Conservation (phyloP, 2,797 vertebrate species). For the Liasis olivaceus region DNA sequence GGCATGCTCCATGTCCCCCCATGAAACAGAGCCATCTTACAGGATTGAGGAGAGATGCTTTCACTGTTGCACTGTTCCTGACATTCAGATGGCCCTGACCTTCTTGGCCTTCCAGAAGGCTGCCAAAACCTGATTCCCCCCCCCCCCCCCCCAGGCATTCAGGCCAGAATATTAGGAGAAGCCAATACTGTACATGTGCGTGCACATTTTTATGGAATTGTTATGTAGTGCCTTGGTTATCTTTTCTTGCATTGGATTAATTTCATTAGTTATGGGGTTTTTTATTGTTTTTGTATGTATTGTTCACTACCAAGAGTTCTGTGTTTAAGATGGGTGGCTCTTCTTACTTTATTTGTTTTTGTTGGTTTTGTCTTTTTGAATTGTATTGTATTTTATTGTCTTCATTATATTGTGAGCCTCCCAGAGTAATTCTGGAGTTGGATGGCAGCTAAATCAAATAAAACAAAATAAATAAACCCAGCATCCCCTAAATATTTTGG, state of each 20-base stretch:
- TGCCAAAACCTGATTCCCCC: too few species aligned
- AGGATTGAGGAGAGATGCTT: too few species aligned
- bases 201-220: too few species aligned
- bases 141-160: too few species aligned
- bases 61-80: too few species aligned
- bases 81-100: too few species aligned
- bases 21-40: too few species aligned
- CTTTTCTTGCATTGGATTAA: neutral
- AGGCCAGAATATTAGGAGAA: too few species aligned
- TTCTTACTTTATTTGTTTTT: neutral
- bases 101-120: too few species aligned
- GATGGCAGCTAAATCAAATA: neutral
- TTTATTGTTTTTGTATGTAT: neutral
- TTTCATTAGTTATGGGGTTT: neutral
- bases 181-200: too few species aligned
- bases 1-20: too few species aligned
- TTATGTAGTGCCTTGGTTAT: too few species aligned
- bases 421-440: neutral
- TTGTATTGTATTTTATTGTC: neutral
- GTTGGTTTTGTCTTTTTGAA: neutral
- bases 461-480: neutral
- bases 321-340: neutral
- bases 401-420: neutral
- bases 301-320: neutral
- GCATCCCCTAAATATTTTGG: neutral